A percentile compares a stretch with the other conserved stretches of the same genome.
Evolutionary conservation across 1,140 invertebrate species (phyloP).

Genomic region (Idris sp.): DNA sequence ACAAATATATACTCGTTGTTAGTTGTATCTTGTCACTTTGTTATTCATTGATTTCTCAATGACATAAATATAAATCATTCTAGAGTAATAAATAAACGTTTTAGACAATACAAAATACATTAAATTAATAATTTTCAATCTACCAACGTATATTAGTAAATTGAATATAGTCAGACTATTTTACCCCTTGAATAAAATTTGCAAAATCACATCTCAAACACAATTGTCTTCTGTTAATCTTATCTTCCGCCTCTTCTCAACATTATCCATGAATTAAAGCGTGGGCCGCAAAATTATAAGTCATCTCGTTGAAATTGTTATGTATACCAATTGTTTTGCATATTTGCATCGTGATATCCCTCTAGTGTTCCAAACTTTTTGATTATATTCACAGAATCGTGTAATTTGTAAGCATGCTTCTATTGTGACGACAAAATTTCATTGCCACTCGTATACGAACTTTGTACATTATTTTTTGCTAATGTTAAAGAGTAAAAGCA

Average conservation of each 20-base stretch:
- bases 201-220: slow-evolving; percentile 21
- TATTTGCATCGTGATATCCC: slow-evolving; percentile 37
- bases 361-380: slow-evolving; percentile 20
- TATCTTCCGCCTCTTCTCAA: slow-evolving; percentile 33
- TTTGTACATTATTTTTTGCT: slow-evolving; percentile 42
- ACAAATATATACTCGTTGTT: no score
- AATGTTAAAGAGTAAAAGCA: slow-evolving; percentile 56
- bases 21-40: no score
- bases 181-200: slow-evolving; percentile 14
- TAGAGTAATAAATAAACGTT: slow-evolving; percentile 3
- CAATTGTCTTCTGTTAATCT: slow-evolving; percentile 37
- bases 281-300: slow-evolving; percentile 51
- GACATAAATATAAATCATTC: background rate
- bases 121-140: slow-evolving; percentile 3
- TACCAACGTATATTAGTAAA: background rate
- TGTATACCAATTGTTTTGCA: slow-evolving; percentile 36
- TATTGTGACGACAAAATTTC: slow-evolving; percentile 50
- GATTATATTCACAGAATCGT: slow-evolving; percentile 17
- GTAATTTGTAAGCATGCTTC: slow-evolving; percentile 24
- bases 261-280: slow-evolving; percentile 34
- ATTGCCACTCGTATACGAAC: slow-evolving; percentile 6
- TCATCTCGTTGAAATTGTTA: slow-evolving; percentile 45
- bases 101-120: background rate
- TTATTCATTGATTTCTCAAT: background rate
- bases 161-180: slow-evolving; percentile 1